Conservation (phyloP, 2,888 invertebrate genomes). For the Leucozona laternaria region DNA sequence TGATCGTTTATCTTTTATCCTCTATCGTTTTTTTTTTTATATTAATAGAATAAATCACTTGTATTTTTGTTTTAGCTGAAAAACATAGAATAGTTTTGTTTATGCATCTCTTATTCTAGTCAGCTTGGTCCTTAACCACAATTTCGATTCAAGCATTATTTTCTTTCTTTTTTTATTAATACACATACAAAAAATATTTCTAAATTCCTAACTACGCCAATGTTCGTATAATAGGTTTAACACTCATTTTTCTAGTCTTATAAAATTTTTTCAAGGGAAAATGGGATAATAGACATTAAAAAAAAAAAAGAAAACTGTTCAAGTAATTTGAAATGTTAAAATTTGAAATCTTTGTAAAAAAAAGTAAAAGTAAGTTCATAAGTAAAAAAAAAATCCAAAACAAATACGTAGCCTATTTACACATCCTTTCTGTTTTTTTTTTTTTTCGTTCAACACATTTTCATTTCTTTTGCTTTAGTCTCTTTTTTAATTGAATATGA, state of each 20-base stretch:
- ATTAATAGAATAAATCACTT: slow-evolving; percentile 64
- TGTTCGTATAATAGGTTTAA: slow-evolving; percentile 36
- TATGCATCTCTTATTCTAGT: slow-evolving; percentile 1
- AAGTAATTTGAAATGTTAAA: slow-evolving; percentile 19
- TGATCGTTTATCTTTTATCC: slow-evolving; percentile 18
- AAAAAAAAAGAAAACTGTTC: slow-evolving; percentile 44
- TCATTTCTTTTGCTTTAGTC: slow-evolving; percentile 41
- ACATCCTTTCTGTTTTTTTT: slow-evolving; percentile 40
- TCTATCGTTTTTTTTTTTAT: slow-evolving; percentile 30
- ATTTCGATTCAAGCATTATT: slow-evolving; percentile 2
- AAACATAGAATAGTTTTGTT: slow-evolving; percentile 13
- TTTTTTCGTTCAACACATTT: slow-evolving; percentile 14
- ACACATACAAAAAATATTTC: slow-evolving; percentile 73
- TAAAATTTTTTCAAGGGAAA: slow-evolving; percentile 8
- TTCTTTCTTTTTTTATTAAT: slow-evolving; percentile 31
- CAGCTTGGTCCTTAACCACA: slow-evolving; percentile 25
- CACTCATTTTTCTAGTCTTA: slow-evolving; percentile 17
- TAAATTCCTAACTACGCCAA: slow-evolving; percentile 67
- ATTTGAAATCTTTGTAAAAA: neutral
- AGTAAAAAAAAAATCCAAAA: neutral
- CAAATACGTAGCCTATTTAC: slow-evolving; percentile 51
- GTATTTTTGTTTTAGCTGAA: slow-evolving; percentile 41
- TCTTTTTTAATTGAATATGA: slow-evolving; percentile 64
- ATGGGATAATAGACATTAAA: neutral
- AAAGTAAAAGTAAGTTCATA: neutral